Conservation (phyloP, 2,888 invertebrate genomes). For the Tetramorium bicarinatum region DNA sequence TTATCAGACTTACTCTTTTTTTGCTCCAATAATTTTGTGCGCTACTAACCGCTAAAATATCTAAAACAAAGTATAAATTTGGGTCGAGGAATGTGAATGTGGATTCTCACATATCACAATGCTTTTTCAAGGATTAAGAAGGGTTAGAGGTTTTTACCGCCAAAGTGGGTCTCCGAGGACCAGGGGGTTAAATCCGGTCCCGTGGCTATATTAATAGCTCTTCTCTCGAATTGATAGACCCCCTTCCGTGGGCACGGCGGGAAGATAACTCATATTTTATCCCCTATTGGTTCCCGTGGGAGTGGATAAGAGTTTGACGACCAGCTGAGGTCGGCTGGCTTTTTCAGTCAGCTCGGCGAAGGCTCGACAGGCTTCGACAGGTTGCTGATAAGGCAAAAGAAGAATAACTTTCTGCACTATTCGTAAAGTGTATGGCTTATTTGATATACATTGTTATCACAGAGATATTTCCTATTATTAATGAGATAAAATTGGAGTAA, state of each 20-base stretch:
- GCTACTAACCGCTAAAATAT: slow-evolving; percentile 3
- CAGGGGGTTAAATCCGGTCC: slow-evolving; percentile 80
- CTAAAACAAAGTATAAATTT: slow-evolving; percentile 64
- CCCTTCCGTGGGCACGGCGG: slow-evolving; percentile 66
- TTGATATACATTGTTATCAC: neutral
- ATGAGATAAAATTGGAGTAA: neutral
- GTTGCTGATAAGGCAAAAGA: slow-evolving; percentile 58
- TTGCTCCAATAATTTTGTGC: neutral
- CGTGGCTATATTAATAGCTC: slow-evolving; percentile 84
- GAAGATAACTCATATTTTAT: slow-evolving; percentile 81
- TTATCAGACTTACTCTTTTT: slow-evolving; percentile 4
- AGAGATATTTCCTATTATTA: neutral
- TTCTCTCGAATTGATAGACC: slow-evolving; percentile 83
- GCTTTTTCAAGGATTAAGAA: slow-evolving; percentile 73
- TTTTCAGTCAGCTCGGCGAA: slow-evolving; percentile 67
- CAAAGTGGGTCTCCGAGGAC: slow-evolving; percentile 74
- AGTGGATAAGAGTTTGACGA: slow-evolving; percentile 80
- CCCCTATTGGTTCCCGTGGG: slow-evolving; percentile 80
- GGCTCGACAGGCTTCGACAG: slow-evolving; percentile 57
- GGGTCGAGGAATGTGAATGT: slow-evolving; percentile 58
- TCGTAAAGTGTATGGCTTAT: neutral
- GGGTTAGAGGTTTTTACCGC: slow-evolving; percentile 79
- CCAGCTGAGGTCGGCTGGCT: slow-evolving; percentile 80
- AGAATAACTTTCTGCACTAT: slow-evolving; percentile 29
- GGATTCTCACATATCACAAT: slow-evolving; percentile 53